Evolutionary conservation across 2,797 vertebrate genomes (phyloP), one percentile per base, ranked within the genome.

Genomic region (Crypturellus tataupa): DNA sequence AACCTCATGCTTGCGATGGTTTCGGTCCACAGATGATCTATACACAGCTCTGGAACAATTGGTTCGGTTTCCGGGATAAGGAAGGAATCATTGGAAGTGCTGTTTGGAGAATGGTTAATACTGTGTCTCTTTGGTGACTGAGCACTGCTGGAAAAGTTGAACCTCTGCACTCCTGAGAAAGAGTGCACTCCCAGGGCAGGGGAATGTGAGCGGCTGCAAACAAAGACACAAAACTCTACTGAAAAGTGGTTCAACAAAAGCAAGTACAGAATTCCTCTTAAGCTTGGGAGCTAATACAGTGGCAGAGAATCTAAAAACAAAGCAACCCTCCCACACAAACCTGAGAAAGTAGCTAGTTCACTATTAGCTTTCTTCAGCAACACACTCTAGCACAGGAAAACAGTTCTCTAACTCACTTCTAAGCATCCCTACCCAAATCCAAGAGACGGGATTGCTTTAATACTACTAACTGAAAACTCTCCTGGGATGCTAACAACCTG

Each of bases 1-100:
- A 70, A 99, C 99, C 99, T 99, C 73, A 92, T 95, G 91, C 95
- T 98, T 33, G 97, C 90, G 47, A 97, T 42, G 0, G 98, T 92
- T 96, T 99, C 99, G 63, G 98, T 99, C 99, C 99, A 99, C 63
- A 99, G 98, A 90, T 99, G 99, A 89, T 99, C 99, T 70, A 99
- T 98, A 95, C 99, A 99, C 53, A 99, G 98, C 94, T 99, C 98
- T 0, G 99, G 99, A 82, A 99, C 79, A 56, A 99, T 99, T 4
- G 99, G 99, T 85, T 99, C 99, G 5, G 98, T 98, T 96, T 99
- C 99, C 0, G 98, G 98, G 13, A 97, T 59, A 23, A 98, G 95
- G 84, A 98, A 94, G 3, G 98, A 98, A 56, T 99, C 99, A 0
- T 98, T 99, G 63, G 98, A 91, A 15, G 98, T 97, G 90, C 98